Conservation (phyloP, 2,888 invertebrate species). For the Tortrix viridana region DNA sequence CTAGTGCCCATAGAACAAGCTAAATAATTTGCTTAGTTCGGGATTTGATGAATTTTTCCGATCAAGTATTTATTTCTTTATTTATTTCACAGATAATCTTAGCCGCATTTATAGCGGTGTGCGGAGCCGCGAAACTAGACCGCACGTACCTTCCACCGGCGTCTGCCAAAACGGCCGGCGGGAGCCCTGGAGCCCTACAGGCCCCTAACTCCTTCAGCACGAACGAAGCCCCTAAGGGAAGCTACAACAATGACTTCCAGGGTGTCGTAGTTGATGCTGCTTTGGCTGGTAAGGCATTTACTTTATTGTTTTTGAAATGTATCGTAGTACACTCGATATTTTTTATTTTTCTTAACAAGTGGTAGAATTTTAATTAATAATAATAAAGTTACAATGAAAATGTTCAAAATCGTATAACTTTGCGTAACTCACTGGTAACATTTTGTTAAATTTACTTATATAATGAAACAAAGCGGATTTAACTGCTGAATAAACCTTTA, state of each 20-base stretch:
- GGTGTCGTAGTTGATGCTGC: constrained; percentile 77
- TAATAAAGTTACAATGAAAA: too few species aligned
- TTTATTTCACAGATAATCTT: constrained; percentile 59
- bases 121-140: constrained; percentile 69
- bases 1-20: too few species aligned
- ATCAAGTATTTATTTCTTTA: neutral
- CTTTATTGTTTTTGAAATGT: neutral
- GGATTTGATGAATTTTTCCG: too few species aligned
- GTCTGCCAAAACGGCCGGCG: constrained; percentile 67
- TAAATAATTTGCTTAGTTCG: too few species aligned
- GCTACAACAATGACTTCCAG: constrained; percentile 67
- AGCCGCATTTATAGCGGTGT: constrained; percentile 69
- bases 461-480: too few species aligned
- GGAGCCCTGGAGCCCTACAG: constrained; percentile 58
- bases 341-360: too few species aligned
- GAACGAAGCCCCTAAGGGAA: constrained; percentile 59
- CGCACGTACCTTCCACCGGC: constrained; percentile 66
- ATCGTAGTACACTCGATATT: too few species aligned
- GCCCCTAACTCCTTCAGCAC: constrained; percentile 55
- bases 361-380: too few species aligned
- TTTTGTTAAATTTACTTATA: too few species aligned
- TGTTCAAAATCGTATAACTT: too few species aligned
- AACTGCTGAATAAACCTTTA: too few species aligned
- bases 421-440: too few species aligned
- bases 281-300: constrained; percentile 48